A percentile compares a stretch with the other conserved stretches of the same genome.
Conservation (phyloP, 2,797 vertebrate species). For the Urophycis tenuis region DNA sequence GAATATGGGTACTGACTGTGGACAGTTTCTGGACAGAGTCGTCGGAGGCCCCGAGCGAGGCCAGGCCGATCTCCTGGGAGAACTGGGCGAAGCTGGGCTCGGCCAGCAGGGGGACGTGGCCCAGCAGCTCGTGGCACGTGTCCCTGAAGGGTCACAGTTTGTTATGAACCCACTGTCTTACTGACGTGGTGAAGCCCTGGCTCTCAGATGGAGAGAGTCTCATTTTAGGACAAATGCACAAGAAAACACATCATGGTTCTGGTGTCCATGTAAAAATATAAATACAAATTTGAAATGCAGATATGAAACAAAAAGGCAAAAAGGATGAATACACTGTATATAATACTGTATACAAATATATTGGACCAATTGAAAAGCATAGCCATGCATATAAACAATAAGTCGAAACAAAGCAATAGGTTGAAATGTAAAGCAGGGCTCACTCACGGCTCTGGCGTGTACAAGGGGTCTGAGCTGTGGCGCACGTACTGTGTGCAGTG, state of each 20-base stretch:
- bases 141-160: slow-evolving; percentile 69
- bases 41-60: slow-evolving; percentile 88
- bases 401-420: background rate
- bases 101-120: slow-evolving; percentile 87
- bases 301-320: background rate
- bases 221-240: background rate
- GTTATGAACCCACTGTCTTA: background rate
- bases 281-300: too few species aligned
- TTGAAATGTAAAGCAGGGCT: background rate
- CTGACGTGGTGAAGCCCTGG: background rate
- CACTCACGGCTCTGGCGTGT: slow-evolving; percentile 95
- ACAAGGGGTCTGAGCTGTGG: slow-evolving; percentile 93
- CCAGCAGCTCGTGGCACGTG: slow-evolving; percentile 91
- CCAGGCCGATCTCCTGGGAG: slow-evolving; percentile 92
- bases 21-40: slow-evolving; percentile 89
- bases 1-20: slow-evolving; percentile 80
- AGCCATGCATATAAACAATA: background rate
- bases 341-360: background rate
- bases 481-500: slow-evolving; percentile 98
- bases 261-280: background rate
- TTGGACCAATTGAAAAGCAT: background rate
- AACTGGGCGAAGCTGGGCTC: slow-evolving; percentile 95
- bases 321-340: background rate
- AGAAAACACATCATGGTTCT: background rate
- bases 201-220: background rate